Conservation (phyloP, 1,140 invertebrate genomes). For the Rhizoglyphus robini region DNA sequence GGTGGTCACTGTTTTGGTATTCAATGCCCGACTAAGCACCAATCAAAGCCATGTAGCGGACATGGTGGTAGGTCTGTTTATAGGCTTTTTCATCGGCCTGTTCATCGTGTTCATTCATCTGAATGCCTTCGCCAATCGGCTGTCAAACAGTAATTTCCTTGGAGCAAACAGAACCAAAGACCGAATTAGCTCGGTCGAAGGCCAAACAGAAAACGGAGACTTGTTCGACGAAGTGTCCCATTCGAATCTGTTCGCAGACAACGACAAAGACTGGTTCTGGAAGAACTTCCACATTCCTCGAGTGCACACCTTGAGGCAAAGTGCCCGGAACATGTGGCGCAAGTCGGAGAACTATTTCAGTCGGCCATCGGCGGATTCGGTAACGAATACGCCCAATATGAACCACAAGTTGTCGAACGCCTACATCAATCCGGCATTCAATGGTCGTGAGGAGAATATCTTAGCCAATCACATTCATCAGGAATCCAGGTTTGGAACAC, state of each 20-base stretch:
- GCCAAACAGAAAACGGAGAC: not conserved
- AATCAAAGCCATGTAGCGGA: constrained; percentile 17
- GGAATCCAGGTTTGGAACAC: not conserved
- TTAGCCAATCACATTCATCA: not conserved
- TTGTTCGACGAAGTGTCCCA: not conserved
- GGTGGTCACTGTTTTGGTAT: not conserved
- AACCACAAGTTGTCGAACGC: not conserved
- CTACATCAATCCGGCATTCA: constrained; percentile 16
- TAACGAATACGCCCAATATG: not conserved
- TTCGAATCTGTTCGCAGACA: not conserved
- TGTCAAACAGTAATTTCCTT: not conserved
- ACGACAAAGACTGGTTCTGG: constrained; percentile 16
- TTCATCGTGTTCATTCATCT: constrained; percentile 19
- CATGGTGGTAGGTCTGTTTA: constrained; percentile 11
- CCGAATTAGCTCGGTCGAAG: not conserved
- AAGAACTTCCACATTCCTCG: constrained; percentile 19
- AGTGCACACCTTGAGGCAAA: constrained; percentile 6
- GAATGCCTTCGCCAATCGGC: constrained; percentile 10
- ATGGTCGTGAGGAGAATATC: not conserved
- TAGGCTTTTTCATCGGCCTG: constrained; percentile 9
- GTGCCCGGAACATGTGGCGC: not conserved
- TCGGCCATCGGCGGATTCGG: not conserved
- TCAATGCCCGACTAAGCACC: not conserved
- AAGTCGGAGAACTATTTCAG: not conserved
- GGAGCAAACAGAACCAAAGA: not conserved